These are phyloP conservation scores for Solea senegalensis DNA, from an alignment of 2,113 vertebrate genomes.

Conservation along the genomic window DNA sequence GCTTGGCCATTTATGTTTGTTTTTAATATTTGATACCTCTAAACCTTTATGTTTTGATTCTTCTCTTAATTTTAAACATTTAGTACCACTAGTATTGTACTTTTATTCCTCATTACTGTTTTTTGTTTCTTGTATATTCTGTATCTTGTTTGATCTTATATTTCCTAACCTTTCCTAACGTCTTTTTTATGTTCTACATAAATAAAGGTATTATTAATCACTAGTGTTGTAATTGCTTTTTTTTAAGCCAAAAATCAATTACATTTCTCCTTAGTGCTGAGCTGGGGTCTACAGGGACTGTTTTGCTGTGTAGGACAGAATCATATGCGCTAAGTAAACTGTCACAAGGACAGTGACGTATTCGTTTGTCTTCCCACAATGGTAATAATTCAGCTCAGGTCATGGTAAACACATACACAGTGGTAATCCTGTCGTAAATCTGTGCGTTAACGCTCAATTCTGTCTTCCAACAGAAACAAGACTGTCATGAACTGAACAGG, in stretches of 20 bases:
- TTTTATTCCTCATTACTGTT: no score
- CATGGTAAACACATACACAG: slow-evolving; percentile 8
- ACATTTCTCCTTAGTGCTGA: slow-evolving; percentile 4
- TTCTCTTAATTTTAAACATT: no score
- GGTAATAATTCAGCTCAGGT: slow-evolving; percentile 17
- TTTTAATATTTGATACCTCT: no score
- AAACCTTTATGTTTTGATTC: no score
- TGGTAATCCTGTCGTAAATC: slow-evolving; percentile 1
- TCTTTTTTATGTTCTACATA: no score
- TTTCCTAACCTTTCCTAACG: no score
- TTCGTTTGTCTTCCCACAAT: slow-evolving; percentile 14
- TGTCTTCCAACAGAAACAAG: background rate
- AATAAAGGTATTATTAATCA: background rate
- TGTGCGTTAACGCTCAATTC: background rate
- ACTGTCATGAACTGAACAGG: background rate
- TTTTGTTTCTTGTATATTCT: no score
- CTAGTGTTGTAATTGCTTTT: background rate
- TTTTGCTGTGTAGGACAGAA: background rate
- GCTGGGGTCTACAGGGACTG: background rate
- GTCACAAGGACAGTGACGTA: slow-evolving; percentile 7
- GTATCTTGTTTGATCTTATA: no score
- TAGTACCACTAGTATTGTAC: no score
- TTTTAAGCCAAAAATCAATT: background rate
- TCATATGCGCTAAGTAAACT: slow-evolving; percentile 15
- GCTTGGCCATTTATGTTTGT: no score